Evolutionary conservation across 2,113 vertebrate species (phyloP), one percentile per base, ranked within the genome.

Genomic region (Choloepus hoffmanni): DNA sequence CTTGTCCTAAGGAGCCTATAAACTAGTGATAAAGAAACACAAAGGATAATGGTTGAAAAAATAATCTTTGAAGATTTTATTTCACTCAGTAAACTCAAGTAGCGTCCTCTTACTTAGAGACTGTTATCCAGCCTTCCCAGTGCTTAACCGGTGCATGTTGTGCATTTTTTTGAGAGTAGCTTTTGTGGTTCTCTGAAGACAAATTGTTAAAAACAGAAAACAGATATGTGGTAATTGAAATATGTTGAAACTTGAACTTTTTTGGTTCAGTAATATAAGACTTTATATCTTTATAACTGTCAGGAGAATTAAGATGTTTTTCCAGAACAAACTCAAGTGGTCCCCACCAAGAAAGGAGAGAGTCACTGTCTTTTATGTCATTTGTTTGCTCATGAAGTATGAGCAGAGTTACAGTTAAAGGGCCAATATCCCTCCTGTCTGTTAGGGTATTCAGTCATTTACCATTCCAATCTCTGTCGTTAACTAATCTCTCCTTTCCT

Each of bases 181-280:
- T 53, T 89, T 65, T 74, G 7, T 60, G 30, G 78, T 95, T 88
- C 23, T 94, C 16, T 95, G 21, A 62, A 92, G 84, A 70, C 15
- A 90, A 58, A 58, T 7, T 50, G 6, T 55, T 74, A 86, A 72
- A 84, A 93, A 58, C 26, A 93, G 40, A 68, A 79, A 87, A 72
- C 1, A 84, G 12, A 40, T 79, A 62, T 7, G 21, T 62, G 5
- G 6, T 53, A 23, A n/a, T 67, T 62, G 74, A 79, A 70, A n/a
- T 63, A 81, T 33, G 10, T n/a, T 85, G 68, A 92, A 93, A 94
- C 74, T 55, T 65, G 26, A 81, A 40, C 2, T 15, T 86, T 65
- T 95, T 2, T 10, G 7, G 7, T 62, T 74, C 26, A 77, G 15
- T 8, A 58, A 73, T 65, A 24, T 28, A 3, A 73, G 4, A 74